Conservation (phyloP, 2,888 invertebrate species). For the Calameuta filiformis region DNA sequence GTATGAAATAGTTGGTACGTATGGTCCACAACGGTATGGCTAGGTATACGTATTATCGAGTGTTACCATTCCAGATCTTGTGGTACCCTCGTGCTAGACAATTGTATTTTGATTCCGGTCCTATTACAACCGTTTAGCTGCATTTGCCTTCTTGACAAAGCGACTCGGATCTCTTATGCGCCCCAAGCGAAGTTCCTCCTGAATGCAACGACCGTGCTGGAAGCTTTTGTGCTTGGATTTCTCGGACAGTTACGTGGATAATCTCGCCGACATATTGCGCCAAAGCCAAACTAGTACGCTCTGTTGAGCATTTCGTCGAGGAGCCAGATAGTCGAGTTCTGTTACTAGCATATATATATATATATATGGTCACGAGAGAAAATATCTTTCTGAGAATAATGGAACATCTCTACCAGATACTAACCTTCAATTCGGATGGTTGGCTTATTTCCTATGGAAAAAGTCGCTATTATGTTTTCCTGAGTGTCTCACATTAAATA, state of each 20-base stretch:
- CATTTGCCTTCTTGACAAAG: constrained; percentile 65
- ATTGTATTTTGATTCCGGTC: constrained; percentile 59
- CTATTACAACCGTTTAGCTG: constrained; percentile 60
- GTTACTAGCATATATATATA: background rate
- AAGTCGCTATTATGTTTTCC: background rate
- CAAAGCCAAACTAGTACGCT: constrained; percentile 56
- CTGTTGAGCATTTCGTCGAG: constrained; percentile 43
- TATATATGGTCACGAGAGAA: background rate
- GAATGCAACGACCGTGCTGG: constrained; percentile 19
- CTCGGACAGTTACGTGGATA: constrained; percentile 60
- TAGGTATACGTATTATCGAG: background rate
- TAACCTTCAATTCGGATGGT: background rate
- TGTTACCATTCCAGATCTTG: constrained; percentile 19
- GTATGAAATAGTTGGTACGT: background rate
- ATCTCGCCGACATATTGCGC: constrained; percentile 59
- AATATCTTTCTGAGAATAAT: background rate
- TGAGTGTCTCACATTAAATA: background rate
- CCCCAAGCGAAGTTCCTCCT: constrained; percentile 21
- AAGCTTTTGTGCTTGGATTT: constrained; percentile 4
- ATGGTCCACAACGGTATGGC: background rate
- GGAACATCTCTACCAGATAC: background rate
- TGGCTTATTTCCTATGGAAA: background rate
- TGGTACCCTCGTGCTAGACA: constrained; percentile 38
- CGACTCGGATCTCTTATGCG: constrained; percentile 56
- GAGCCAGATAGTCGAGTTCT: constrained; percentile 26